Evolutionary conservation across 2,888 invertebrate genomes (phyloP).

Genomic region (Beris morrisii): DNA sequence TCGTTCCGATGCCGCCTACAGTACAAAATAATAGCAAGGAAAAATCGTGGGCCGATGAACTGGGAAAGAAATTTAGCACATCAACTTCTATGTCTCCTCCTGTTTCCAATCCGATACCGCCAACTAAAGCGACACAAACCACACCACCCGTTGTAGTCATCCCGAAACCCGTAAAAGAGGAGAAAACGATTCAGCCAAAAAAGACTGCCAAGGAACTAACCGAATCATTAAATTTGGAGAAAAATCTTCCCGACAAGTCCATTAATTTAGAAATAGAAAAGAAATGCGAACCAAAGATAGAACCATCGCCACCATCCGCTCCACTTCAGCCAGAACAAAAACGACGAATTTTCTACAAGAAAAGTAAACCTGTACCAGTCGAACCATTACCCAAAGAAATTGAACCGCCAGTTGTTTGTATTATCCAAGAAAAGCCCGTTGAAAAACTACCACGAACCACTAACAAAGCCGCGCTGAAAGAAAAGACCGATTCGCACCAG

Average conservation of each 20-base stretch:
- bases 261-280: constrained; percentile 30
- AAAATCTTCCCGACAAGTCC: neutral
- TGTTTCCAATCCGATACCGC: neutral
- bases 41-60: constrained; percentile 42
- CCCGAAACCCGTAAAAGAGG: constrained; percentile 30
- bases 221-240: constrained; percentile 14
- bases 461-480: constrained; percentile 2
- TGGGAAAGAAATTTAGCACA: constrained; percentile 39
- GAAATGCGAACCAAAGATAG: neutral
- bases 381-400: neutral
- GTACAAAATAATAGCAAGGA: constrained; percentile 31
- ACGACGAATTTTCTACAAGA: constrained; percentile 38
- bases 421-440: neutral
- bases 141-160: constrained; percentile 8
- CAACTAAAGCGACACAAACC: constrained; percentile 5
- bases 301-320: constrained; percentile 29
- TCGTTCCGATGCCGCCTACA: neutral
- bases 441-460: neutral
- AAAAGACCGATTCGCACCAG: constrained; percentile 35
- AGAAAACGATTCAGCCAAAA: constrained; percentile 38
- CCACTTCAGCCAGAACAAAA: constrained; percentile 23
- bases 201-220: constrained; percentile 12
- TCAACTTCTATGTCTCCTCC: neutral
- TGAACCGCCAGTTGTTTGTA: constrained; percentile 1
- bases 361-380: constrained; percentile 38